Conservation (phyloP, 2,797 vertebrate genomes). For the Microcaecilia unicolor region DNA sequence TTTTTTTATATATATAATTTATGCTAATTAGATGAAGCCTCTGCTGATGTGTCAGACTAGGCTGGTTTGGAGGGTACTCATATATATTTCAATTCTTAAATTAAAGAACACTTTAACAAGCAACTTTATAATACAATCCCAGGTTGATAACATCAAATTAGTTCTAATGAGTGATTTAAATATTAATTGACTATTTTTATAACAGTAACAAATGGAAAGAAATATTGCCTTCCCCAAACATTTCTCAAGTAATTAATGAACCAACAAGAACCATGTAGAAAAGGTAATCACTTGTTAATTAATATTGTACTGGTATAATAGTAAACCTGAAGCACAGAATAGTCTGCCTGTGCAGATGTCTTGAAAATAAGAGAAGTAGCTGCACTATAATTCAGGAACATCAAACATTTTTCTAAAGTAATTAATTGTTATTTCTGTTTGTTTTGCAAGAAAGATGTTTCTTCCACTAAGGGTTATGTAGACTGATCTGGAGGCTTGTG, state of each 20-base stretch:
- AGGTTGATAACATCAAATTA: slow-evolving; percentile 17
- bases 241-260: slow-evolving; percentile 41
- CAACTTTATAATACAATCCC: slow-evolving; percentile 9
- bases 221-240: slow-evolving; percentile 19
- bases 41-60: neutral
- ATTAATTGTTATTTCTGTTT: too few species aligned
- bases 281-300: slow-evolving; percentile 43
- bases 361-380: slow-evolving; percentile 11
- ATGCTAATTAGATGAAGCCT: neutral
- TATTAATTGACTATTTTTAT: slow-evolving; percentile 30
- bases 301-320: slow-evolving; percentile 23
- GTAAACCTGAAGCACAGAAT: slow-evolving; percentile 7
- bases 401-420: too few species aligned
- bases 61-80: neutral
- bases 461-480: too few species aligned
- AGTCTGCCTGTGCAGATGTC: slow-evolving; percentile 3
- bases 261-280: slow-evolving; percentile 22
- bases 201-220: slow-evolving; percentile 25
- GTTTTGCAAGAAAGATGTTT: too few species aligned
- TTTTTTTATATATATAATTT: neutral
- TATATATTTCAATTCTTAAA: slow-evolving; percentile 5
- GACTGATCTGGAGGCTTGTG: too few species aligned
- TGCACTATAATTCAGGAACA: slow-evolving; percentile 4
- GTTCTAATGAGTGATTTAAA: slow-evolving; percentile 29
- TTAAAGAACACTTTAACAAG: slow-evolving; percentile 2